phyloP scores from a whole-genome alignment of 2,797 vertebrate species.

The Gouania willdenowi region DNA sequence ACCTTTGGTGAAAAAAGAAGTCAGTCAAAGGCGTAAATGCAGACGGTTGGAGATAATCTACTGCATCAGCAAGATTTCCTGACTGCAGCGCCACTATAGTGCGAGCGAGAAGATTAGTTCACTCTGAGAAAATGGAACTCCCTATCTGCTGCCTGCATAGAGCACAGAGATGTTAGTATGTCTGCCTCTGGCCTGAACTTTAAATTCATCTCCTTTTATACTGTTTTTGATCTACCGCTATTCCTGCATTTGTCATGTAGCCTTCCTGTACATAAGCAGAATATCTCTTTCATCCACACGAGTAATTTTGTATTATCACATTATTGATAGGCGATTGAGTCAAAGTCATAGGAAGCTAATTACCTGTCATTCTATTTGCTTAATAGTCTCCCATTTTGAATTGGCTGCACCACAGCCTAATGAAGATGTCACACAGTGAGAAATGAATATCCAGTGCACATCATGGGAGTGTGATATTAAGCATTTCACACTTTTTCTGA shows the following conservation, averaged over 20 bases:
- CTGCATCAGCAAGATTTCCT: no score
- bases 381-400: conserved; percentile 36
- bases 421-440: conserved; percentile 30
- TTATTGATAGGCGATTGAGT: conserved; percentile 61
- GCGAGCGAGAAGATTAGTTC: no score
- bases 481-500: background rate
- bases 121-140: no score
- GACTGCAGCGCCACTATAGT: no score
- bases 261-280: conserved; percentile 8
- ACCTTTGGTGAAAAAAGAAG: no score
- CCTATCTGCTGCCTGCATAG: no score
- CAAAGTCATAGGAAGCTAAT: conserved; percentile 54
- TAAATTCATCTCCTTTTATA: no score
- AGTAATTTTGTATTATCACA: conserved; percentile 55
- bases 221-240: no score
- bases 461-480: conserved; percentile 1
- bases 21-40: no score
- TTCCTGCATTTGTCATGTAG: background rate
- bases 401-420: conserved; percentile 23
- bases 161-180: no score
- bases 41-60: no score
- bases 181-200: no score
- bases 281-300: conserved; percentile 16
- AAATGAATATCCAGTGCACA: conserved; percentile 21
- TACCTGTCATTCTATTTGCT: conserved; percentile 58